Base-by-base conservation (phyloP, 1,140 invertebrate genomes). In the Branchinecta lindahli region DNA sequence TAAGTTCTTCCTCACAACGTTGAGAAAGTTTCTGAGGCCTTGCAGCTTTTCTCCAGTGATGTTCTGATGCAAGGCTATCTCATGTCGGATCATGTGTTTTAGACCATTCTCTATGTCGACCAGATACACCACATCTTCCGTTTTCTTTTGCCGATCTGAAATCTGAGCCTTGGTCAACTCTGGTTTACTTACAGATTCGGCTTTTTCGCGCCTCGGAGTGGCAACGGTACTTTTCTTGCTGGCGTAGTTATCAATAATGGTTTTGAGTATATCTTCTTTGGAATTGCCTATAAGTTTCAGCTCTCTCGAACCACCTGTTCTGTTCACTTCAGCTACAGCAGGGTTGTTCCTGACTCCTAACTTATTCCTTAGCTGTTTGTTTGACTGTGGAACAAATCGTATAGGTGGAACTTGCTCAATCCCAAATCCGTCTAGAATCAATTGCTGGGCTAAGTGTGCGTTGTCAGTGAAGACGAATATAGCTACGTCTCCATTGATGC, bases 101-200 rank as follows among this genome's bases (percentile, higher is more conserved):
- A 96, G 75, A 0, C 90, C 86, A 76, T 86, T 89, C 79, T 95
- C 91, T 67, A 97, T 77, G 79, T 97, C 94, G 68, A 85, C 82
- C 80, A 93, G 89, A 77, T 88, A 92, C 0, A 94, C 81, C 8
- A 80, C 75, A 75, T 87, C 76, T 66, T 69, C 66, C 44, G 52
- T 71, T n/a, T 66, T 33, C 47, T 45, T 73, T n/a, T 8, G 15
- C 46, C 66, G 44, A 33, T 33, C 33, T 33, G 33, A 33, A 33
- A 33, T 33, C 33, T 33, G 33, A 5, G 33, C 33, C 33, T 33
- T 33, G 2, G 33, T 33, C 33, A 33, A 33, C 33, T 33, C 5
- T 5, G 33, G 20, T n/a, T 9, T n/a, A 45, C 20, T 70, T 8
- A 10, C 46, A 2, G 12, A 18, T 20, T 61, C 7, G 66, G 72